Conservation (phyloP, 2,888 invertebrate species). For the Xestia ashworthii region DNA sequence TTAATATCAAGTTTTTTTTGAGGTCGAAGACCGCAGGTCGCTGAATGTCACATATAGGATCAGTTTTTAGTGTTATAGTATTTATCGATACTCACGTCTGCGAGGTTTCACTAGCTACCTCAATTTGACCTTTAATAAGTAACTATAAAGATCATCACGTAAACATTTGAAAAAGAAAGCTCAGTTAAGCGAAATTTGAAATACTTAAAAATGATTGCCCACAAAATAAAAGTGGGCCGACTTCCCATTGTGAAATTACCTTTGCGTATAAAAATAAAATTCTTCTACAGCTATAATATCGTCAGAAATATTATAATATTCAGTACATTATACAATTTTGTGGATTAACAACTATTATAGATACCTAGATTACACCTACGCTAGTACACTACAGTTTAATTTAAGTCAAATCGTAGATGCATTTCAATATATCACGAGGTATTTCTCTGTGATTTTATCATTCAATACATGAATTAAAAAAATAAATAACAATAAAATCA, state of each 20-base stretch:
- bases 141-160: constrained; percentile 3
- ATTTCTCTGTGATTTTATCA: constrained; percentile 53
- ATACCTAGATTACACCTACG: background rate
- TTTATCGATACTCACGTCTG: background rate
- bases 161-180: background rate
- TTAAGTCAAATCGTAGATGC: constrained; percentile 30
- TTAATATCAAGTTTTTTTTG: background rate
- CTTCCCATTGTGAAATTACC: constrained; percentile 22
- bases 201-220: background rate
- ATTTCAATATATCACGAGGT: constrained; percentile 6
- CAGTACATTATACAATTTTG: constrained; percentile 22
- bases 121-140: background rate
- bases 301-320: constrained; percentile 15
- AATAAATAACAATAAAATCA: constrained; percentile 44
- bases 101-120: background rate
- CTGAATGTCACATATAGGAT: background rate
- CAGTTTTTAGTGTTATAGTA: background rate
- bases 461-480: constrained; percentile 34
- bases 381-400: constrained; percentile 18
- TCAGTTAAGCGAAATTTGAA: background rate
- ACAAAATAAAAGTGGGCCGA: background rate
- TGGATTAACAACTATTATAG: constrained; percentile 3
- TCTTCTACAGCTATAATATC: constrained; percentile 18
- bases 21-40: no score
- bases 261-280: constrained; percentile 53